phyloP scores from a whole-genome alignment of 2,888 invertebrate genomes.

The Pseudolycoriella hygida region DNA sequence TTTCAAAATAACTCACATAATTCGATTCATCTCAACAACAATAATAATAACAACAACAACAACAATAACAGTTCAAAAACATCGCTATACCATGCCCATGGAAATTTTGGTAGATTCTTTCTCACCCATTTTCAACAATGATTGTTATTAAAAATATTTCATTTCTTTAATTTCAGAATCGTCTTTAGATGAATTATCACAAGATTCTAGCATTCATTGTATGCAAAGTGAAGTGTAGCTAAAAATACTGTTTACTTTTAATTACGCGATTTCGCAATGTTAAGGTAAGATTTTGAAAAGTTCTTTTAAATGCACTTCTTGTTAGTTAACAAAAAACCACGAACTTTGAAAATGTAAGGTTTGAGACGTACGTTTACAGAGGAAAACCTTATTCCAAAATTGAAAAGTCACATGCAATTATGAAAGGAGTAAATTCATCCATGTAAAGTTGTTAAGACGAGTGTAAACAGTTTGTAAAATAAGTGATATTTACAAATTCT shows the following conservation, averaged over 20 bases:
- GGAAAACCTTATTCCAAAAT: no score
- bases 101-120: slow-evolving; percentile 22
- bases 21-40: slow-evolving; percentile 26
- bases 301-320: no score
- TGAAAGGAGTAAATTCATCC: no score
- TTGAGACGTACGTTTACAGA: no score
- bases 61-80: slow-evolving; percentile 25
- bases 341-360: no score
- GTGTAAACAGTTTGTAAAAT: no score
- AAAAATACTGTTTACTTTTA: background rate
- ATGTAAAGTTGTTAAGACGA: no score
- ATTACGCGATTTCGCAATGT: background rate
- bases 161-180: slow-evolving; percentile 45
- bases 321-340: no score
- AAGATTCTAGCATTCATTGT: slow-evolving; percentile 72
- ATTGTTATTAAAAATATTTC: no score
- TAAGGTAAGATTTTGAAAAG: background rate
- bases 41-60: slow-evolving; percentile 17
- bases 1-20: slow-evolving; percentile 61
- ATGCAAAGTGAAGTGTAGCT: slow-evolving; percentile 67
- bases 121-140: no score
- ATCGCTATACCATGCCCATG: slow-evolving; percentile 37
- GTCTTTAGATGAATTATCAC: slow-evolving; percentile 69
- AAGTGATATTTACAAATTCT: no score
- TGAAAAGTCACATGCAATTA: no score